Evolutionary conservation across 2,113 vertebrate genomes (phyloP).

Genomic region (Rhinogobius similis): DNA sequence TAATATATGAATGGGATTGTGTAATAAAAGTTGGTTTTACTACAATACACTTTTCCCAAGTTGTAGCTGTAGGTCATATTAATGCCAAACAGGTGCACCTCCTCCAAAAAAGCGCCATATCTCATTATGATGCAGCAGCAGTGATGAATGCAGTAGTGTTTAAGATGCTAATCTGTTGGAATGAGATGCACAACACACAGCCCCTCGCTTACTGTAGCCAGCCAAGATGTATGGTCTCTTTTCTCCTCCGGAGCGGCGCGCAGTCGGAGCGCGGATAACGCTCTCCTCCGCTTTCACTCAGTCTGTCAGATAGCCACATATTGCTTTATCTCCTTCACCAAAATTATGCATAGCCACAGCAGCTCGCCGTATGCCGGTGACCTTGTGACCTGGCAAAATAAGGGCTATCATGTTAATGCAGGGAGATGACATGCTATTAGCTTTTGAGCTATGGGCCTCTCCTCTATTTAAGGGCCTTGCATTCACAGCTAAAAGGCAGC

Average conservation of each 20-base stretch:
- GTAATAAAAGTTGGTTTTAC: not conserved
- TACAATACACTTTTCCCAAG: slow-evolving; percentile 9
- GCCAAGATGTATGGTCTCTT: slow-evolving; percentile 57
- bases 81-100: slow-evolving; percentile 62
- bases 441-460: slow-evolving; percentile 82
- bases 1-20: not conserved
- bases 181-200: slow-evolving; percentile 60
- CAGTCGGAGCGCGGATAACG: slow-evolving; percentile 41
- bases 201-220: slow-evolving; percentile 59
- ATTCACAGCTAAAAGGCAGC: slow-evolving; percentile 77
- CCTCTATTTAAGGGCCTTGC: slow-evolving; percentile 61
- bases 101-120: slow-evolving; percentile 31
- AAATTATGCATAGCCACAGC: slow-evolving; percentile 52
- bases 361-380: slow-evolving; percentile 63
- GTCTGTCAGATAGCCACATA: slow-evolving; percentile 50
- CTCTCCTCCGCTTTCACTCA: slow-evolving; percentile 31
- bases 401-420: slow-evolving; percentile 87
- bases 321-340: slow-evolving; percentile 58
- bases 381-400: slow-evolving; percentile 73
- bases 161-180: slow-evolving; percentile 68
- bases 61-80: slow-evolving; percentile 8
- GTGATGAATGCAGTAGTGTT: slow-evolving; percentile 66
- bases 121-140: slow-evolving; percentile 58
- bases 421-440: slow-evolving; percentile 88
- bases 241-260: slow-evolving; percentile 19